Evolutionary conservation across 2,113 vertebrate genomes (phyloP).

Genomic region (Callipepla californica): DNA sequence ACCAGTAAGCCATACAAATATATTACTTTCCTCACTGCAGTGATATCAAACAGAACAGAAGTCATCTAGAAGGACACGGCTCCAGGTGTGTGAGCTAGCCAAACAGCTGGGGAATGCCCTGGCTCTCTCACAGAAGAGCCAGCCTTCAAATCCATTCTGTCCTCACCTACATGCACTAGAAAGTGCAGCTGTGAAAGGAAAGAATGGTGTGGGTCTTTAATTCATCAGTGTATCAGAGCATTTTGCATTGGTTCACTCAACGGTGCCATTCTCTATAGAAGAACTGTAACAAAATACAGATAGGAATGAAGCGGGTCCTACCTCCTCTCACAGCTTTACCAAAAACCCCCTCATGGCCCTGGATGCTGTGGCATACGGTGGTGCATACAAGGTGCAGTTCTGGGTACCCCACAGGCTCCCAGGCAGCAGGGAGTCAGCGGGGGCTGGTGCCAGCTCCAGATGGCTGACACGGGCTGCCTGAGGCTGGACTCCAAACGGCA

Average conservation of each 20-base stretch:
- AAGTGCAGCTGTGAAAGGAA: background rate
- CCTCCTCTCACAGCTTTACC: background rate
- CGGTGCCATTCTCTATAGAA: background rate
- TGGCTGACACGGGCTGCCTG: background rate
- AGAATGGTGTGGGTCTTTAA: background rate
- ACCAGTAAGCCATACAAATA: background rate
- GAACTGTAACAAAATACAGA: background rate
- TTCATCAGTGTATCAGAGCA: background rate
- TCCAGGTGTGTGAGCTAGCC: background rate
- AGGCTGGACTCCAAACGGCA: background rate
- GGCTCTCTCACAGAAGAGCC: background rate
- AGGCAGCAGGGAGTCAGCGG: background rate
- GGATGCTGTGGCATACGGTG: rapidly evolving
- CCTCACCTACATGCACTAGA: background rate
- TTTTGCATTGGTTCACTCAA: background rate
- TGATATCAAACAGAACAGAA: background rate
- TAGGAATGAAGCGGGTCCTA: background rate
- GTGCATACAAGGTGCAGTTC: rapidly evolving
- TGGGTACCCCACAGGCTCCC: background rate
- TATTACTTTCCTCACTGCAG: background rate
- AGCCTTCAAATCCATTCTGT: background rate
- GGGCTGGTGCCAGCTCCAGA: background rate
- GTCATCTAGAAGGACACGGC: background rate
- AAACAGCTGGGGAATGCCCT: background rate
- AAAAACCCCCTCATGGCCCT: background rate